Evolutionary conservation across 2,888 invertebrate genomes (phyloP), one percentile per base, ranked within the genome.

Genomic region (Holacanthella duospinosa): DNA sequence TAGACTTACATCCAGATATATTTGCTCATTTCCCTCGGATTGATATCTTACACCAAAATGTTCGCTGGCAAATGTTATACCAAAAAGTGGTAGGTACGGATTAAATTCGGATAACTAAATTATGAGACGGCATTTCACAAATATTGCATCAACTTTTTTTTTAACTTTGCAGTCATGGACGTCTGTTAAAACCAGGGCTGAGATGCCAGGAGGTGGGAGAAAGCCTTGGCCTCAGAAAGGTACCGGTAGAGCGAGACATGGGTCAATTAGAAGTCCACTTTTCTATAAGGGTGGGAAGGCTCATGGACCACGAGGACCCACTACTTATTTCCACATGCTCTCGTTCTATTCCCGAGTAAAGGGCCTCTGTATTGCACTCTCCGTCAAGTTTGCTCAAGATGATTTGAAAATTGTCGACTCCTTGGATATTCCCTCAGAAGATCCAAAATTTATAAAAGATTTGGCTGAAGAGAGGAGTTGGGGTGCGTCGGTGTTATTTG

Each of bases 221-320:
- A 97, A 99, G 74, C 97, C 97, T 0, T 96, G 95, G 94, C 92
- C 91, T 0, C 99, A 99, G 76, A 99, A 99, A 79, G 93, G 94
- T 26, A 75, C 82, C 29, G 99, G 99, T 0, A 82, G 84, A 71
- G 89, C 97, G 1, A 83, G 97, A 54, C 95, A 95, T 75, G 93
- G 95, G 19, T 93, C 92, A 16, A 89, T 90, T 64, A 82, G 93
- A 63, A 91, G 95, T 1, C 96, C 96, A 0, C 76, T 94, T 1
- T 95, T 86, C 79, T 64, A 62, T 26, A 86, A 87, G 0, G 93
- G 96, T 74, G 96, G 93, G 55, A 76, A 86, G 55, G 84, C 84
- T 3, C 91, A 94, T 75, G 99, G 97, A 0, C 96, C 96, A 0
- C 59, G 59, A 53, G 89, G 92, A 0, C 95, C 94, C 0, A 88